Base-by-base conservation (phyloP, 2,888 invertebrate genomes). In the Leucania comma region DNA sequence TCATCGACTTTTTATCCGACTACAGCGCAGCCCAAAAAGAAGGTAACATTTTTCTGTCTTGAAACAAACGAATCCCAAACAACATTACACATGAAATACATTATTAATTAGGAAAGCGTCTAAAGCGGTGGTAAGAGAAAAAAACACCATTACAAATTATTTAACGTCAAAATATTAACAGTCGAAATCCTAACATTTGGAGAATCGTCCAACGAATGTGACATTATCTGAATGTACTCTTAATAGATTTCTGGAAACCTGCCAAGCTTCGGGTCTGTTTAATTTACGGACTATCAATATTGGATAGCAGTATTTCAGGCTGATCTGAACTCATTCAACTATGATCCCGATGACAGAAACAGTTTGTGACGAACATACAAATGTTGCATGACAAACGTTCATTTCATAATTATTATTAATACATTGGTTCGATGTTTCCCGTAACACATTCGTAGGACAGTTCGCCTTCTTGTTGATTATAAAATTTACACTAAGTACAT, bases 141-240 rank as follows among this genome's bases (percentile, higher is more conserved):
- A 85, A 85, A 85, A 88, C 85, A 88, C 89, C 85, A 86, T 89
- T 89, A 90, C 83, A 89, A 89, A 89, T 86, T 88, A 91, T 87
- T 85, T 86, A 90, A 91, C 88, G 88, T 89, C 84, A 90, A 85
- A 81, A 83, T 84, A 86, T 85, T 82, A 85, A 88, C 88, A 86
- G 88, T 84, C 82, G 79, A 81, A 78, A 83, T 80, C 70, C 67
- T 73, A 71, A 82, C 64, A 75, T 71, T 24, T 65, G 63, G 67
- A 57, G 57, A 64, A 53, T 57, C 56, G 63, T 56, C 73, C 72
- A 64, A 69, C 56, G 67, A 85, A 78, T 75, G 72, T 66, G 58
- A 57, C 35, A 38, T 42, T 2, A 2, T 0, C 42, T 42, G 42
- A 17, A 42, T 42, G 46, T 42, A 12, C 5, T 50, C 46, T 38